Base-by-base conservation (phyloP, 2,797 vertebrate genomes). In the Capromys pilorides region DNA sequence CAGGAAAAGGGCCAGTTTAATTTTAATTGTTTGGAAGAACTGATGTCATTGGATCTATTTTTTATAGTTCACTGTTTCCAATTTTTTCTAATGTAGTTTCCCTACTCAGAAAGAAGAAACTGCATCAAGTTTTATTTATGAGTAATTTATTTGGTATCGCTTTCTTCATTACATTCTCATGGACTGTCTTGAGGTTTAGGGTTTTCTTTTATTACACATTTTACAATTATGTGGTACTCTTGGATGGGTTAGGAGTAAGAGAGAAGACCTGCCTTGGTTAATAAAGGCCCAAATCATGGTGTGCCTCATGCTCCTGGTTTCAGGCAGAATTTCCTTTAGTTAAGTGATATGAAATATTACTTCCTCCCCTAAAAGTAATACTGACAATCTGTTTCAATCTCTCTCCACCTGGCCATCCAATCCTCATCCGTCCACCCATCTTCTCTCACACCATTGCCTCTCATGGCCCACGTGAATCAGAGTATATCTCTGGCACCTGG, bases 21-120 rank as follows among this genome's bases (percentile, higher is more conserved):
- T 96, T 33, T 26, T 94, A 84, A 88, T 83, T 91, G 39, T 95
- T 97, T 94, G 80, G 87, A 84, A 92, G 59, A 95, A 95, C 85
- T 84, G 96, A 85, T 95, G 87, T 26, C 62, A 21, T 86, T 80
- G 19, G 9, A 93, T 92, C 54, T 87, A 36, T 85, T 93, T 97
- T 83, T 39, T 94, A 69, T 39, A 45, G 93, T 33, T 80, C 51
- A 82, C 67, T 84, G 13, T 78, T 3, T 0, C 92, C n/a, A 5
- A 11, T 62, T 67, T 95, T 73, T 36, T 36, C 54, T 90, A 90
- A 96, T 88, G 73, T 92, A 26, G 80, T 64, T 88, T 96, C 33
- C 54, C 87, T 89, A 49, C 0, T 21, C 67, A 88, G 94, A 3
- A 79, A 96, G 45, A 79, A 84, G 94, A 91, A 91, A 0, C 0